Evolutionary conservation across 1,140 invertebrate species (phyloP).

Genomic region (Rhagoletis zephyria): DNA sequence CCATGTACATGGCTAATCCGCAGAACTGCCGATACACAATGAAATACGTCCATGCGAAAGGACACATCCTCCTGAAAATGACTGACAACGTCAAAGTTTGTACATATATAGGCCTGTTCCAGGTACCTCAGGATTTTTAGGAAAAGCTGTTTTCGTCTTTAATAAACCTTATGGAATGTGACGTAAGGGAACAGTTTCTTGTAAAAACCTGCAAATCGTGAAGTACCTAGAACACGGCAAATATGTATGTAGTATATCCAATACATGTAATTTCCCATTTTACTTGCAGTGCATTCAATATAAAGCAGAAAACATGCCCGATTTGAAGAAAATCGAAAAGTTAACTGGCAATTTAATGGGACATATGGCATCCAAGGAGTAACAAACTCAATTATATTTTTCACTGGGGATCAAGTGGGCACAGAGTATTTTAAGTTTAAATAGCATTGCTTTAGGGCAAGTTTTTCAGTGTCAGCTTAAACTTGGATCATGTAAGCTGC

Average conservation of each 20-base stretch:
- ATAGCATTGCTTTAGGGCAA: slow-evolving; percentile 66
- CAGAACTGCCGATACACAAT: slow-evolving; percentile 86
- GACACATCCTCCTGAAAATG: slow-evolving; percentile 88
- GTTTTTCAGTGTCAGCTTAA: too few relatives aligned
- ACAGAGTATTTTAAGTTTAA: slow-evolving; percentile 71
- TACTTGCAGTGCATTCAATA: slow-evolving; percentile 88
- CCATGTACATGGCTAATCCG: slow-evolving; percentile 90
- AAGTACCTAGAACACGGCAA: too few relatives aligned
- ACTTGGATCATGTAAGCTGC: too few relatives aligned
- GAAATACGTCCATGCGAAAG: slow-evolving; percentile 92
- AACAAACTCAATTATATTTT: slow-evolving; percentile 48
- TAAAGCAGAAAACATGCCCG: slow-evolving; percentile 93
- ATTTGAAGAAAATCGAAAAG: slow-evolving; percentile 96
- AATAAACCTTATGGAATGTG: too few relatives aligned
- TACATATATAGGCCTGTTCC: background rate
- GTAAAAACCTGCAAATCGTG: too few relatives aligned
- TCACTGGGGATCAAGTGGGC: slow-evolving; percentile 59
- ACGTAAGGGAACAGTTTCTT: too few relatives aligned
- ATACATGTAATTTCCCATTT: slow-evolving; percentile 20
- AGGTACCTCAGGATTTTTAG: too few relatives aligned
- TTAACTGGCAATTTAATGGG: slow-evolving; percentile 93
- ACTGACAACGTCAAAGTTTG: slow-evolving; percentile 91
- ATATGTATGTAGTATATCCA: too few relatives aligned
- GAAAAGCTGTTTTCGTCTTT: too few relatives aligned
- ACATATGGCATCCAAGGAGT: slow-evolving; percentile 94